Conservation (phyloP, 2,888 invertebrate species). For the Polymixis flavicincta region DNA sequence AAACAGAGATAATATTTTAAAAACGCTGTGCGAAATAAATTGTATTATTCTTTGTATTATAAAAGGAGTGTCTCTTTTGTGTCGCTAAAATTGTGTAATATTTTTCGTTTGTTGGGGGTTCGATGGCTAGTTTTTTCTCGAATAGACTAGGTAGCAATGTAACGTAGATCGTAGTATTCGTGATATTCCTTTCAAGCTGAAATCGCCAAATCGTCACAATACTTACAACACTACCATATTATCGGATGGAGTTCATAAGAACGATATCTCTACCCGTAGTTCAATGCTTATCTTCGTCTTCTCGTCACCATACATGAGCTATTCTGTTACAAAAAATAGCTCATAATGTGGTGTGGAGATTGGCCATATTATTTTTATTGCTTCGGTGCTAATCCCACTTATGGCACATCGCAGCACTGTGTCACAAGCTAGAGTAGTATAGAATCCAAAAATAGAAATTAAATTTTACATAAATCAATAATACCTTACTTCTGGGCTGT, state of each 20-base stretch:
- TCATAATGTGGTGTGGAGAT: background rate
- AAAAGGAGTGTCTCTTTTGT: background rate
- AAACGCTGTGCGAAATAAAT: conserved; percentile 46
- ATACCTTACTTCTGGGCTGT: background rate
- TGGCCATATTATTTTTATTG: background rate
- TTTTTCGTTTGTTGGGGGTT: background rate
- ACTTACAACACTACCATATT: background rate
- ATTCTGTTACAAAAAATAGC: background rate
- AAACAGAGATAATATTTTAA: conserved; percentile 57
- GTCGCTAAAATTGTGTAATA: background rate
- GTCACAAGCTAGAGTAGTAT: background rate
- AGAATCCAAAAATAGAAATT: background rate
- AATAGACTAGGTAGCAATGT: too few relatives aligned
- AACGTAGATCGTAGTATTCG: background rate
- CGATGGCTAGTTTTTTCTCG: background rate
- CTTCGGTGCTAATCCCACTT: too few relatives aligned
- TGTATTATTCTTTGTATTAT: conserved; percentile 20
- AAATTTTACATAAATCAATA: conserved; percentile 43
- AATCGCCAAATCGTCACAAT: background rate
- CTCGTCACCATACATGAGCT: background rate
- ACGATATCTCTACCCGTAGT: background rate
- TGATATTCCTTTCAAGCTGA: background rate
- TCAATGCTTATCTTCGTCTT: background rate
- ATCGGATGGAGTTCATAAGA: background rate
- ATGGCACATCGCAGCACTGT: background rate